Conservation (phyloP, 1,140 invertebrate genomes). For the Amyelois transitella region DNA sequence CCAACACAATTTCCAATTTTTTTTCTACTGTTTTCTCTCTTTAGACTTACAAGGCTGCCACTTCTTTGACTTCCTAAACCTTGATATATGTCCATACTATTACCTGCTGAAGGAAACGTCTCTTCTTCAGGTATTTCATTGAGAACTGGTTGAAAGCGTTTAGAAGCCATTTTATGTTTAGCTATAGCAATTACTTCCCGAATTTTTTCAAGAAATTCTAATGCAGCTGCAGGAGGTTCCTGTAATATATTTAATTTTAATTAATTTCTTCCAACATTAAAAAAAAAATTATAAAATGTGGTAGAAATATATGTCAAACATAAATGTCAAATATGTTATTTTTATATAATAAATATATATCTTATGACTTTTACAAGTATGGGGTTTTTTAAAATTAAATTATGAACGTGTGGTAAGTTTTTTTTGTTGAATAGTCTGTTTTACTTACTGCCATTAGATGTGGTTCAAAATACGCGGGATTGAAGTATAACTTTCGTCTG, state of each 20-base stretch:
- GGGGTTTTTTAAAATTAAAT: too few species aligned
- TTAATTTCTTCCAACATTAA: too few species aligned
- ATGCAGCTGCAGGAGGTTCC: constrained; percentile 88
- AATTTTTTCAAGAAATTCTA: constrained; percentile 91
- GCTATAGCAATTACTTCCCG: constrained; percentile 91
- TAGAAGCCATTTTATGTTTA: constrained; percentile 88
- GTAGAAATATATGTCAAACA: too few species aligned
- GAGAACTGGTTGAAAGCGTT: constrained; percentile 86
- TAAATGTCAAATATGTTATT: too few species aligned
- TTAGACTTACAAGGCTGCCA: constrained; percentile 73
- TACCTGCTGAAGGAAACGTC: constrained; percentile 60
- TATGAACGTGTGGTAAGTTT: too few species aligned
- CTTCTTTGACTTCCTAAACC: constrained; percentile 71
- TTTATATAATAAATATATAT: too few species aligned
- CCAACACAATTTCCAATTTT: constrained; percentile 74
- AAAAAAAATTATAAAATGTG: too few species aligned
- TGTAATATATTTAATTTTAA: constrained; percentile 56
- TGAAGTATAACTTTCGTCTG: constrained; percentile 88
- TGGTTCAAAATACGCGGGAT: constrained; percentile 91
- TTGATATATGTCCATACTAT: constrained; percentile 62
- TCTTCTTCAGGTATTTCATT: constrained; percentile 89
- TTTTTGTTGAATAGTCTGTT: too few species aligned
- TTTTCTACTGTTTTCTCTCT: constrained; percentile 75
- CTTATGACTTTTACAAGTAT: constrained; percentile 3
- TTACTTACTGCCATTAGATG: constrained; percentile 84